Evolutionary conservation across 2,888 invertebrate genomes (phyloP), one percentile per base, ranked within the genome.

Genomic region (Drosophila phalerata): DNA sequence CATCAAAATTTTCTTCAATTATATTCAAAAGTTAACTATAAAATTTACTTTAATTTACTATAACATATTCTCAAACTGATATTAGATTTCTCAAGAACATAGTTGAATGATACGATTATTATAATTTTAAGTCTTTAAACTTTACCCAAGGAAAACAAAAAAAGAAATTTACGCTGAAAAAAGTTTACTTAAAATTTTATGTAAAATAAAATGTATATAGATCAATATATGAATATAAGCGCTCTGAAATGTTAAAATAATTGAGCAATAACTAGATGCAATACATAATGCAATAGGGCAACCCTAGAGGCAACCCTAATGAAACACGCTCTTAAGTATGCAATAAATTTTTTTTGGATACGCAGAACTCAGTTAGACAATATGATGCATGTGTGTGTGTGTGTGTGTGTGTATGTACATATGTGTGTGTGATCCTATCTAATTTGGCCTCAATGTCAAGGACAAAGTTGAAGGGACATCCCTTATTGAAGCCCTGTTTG

Each of bases 371-470:
- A 38, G n/a, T 10, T 11, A 2, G 5, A 13, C 15, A 28, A 30
- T 28, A 28, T 28, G 17, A 11, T 15, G 34, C 10, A 28, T 25
- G 30, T 17, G 13, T 25, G 1, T 30, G 34, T 42, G 15, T 43
- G 17, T 17, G 13, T 30, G 10, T 38, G 5, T 43, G 5, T 56
- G 42, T 61, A 8, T 22, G 17, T 28, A 8, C 6, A 22, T 28
- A 10, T 37, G 9, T 43, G 3, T 56, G 42, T 61, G 11, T 25
- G 17, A 40, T 25, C 2, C 13, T 32, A 19, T 40, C 25, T 42
- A 42, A n/a, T 19, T 30, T 57, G n/a, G 9, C 13, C 37, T 28
- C 53, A 68, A 51, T 64, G 68, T 63, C 66, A 63, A 68, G 67
- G 58, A 22, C 64, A 47, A 13, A 48, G 6, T 25, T 34, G 0